These are phyloP conservation scores for Sitodiplosis mosellana DNA, from an alignment of 1,140 invertebrate species.

Conservation along the genomic window DNA sequence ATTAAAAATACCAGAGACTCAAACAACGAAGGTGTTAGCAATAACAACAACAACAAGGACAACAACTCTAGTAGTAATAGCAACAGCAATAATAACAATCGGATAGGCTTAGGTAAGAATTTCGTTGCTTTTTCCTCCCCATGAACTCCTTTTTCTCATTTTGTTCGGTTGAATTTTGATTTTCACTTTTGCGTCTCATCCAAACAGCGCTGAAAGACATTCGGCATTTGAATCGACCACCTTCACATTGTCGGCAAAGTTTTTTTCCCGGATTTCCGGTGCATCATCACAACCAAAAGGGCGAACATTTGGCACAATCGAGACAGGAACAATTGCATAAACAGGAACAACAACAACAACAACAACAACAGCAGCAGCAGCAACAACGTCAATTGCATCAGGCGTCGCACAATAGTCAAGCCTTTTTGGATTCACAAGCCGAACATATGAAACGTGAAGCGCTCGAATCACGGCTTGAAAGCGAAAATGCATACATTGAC, in stretches of 20 bases:
- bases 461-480: slow-evolving; percentile 5
- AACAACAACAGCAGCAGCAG: neutral
- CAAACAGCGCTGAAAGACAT: slow-evolving; percentile 21
- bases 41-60: slow-evolving; percentile 12
- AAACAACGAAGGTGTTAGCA: slow-evolving; percentile 8
- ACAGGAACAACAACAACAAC: neutral
- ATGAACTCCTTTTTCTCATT: too few relatives aligned
- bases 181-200: too few relatives aligned
- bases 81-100: slow-evolving; percentile 23
- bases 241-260: neutral
- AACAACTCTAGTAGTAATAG: slow-evolving; percentile 8
- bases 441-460: slow-evolving; percentile 2
- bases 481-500: slow-evolving; percentile 23
- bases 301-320: neutral
- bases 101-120: slow-evolving; percentile 14
- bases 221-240: slow-evolving; percentile 20
- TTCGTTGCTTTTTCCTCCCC: too few relatives aligned
- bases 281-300: neutral
- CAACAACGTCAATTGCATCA: too few relatives aligned
- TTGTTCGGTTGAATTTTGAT: too few relatives aligned
- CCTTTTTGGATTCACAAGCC: neutral
- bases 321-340: neutral
- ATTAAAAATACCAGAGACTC: slow-evolving; percentile 17
- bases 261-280: neutral
- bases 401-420: too few relatives aligned